Evolutionary conservation across 2,797 vertebrate genomes (phyloP).

Genomic region (Babyrousa celebensis): DNA sequence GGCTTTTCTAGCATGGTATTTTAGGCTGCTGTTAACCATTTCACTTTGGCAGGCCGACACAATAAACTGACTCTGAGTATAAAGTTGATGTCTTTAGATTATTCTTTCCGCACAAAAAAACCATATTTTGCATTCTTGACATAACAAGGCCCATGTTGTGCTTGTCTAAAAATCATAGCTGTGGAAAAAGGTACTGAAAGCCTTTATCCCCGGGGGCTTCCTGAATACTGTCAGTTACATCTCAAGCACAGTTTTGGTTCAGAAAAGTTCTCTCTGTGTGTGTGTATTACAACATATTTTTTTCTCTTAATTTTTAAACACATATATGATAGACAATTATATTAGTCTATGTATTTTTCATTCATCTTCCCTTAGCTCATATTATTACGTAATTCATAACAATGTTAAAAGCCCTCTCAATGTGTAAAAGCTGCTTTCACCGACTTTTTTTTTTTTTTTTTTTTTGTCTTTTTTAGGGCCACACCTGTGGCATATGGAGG

Average conservation of each 20-base stretch:
- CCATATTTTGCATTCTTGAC: not conserved
- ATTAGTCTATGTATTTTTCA: conserved; percentile 27
- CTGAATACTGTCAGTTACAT: not conserved
- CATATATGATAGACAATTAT: not conserved
- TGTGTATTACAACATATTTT: not conserved
- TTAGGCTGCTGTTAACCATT: not conserved
- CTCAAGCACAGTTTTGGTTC: not conserved
- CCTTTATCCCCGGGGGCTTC: not conserved
- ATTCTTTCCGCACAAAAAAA: not conserved
- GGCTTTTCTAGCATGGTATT: not conserved
- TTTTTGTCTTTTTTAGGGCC: no score
- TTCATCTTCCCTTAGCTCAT: not conserved
- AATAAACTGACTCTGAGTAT: not conserved
- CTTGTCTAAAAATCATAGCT: conserved; percentile 14
- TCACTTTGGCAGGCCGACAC: not conserved
- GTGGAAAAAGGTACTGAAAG: not conserved
- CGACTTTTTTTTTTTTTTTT: not conserved
- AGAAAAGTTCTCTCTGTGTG: not conserved
- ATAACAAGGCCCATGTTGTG: not conserved
- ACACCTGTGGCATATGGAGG: no score
- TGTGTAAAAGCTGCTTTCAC: not conserved
- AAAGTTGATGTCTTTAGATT: not conserved
- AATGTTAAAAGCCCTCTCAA: conserved; percentile 1
- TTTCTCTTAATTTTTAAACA: conserved; percentile 20
- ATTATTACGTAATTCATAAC: not conserved